Conservation (phyloP, 2,888 invertebrate species). For the Agrotis ipsilon region DNA sequence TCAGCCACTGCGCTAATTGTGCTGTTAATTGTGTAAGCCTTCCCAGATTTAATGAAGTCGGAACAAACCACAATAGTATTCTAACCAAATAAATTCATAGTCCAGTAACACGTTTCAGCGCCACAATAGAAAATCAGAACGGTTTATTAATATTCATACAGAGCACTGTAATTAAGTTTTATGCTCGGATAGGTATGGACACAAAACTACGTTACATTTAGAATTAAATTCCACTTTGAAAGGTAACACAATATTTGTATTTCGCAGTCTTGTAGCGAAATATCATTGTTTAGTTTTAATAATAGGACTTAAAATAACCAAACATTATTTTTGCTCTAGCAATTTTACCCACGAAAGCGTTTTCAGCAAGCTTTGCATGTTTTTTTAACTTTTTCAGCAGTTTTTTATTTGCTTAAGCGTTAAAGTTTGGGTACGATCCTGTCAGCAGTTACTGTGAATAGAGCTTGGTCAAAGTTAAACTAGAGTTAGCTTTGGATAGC, state of each 20-base stretch:
- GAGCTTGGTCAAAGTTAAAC: not conserved
- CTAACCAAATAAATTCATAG: not conserved
- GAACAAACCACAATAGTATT: not conserved
- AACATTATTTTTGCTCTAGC: constrained; percentile 12
- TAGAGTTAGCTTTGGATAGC: not conserved
- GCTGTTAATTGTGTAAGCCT: constrained; percentile 58
- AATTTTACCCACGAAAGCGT: constrained; percentile 19
- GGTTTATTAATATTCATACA: constrained; percentile 38
- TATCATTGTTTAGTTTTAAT: constrained; percentile 15
- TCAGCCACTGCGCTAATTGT: no score
- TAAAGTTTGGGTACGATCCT: not conserved
- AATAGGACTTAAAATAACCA: constrained; percentile 24
- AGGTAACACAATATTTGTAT: constrained; percentile 25
- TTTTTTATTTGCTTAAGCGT: constrained; percentile 11
- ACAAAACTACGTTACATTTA: constrained; percentile 10
- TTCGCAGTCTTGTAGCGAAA: not conserved
- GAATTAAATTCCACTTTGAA: constrained; percentile 26
- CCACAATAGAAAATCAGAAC: constrained; percentile 19
- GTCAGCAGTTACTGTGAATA: not conserved
- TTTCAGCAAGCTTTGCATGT: not conserved
- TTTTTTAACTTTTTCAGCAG: constrained; percentile 2
- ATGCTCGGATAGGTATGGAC: constrained; percentile 7
- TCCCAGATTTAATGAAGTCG: constrained; percentile 51
- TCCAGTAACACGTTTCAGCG: constrained; percentile 1
- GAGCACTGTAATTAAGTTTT: constrained; percentile 24